These are phyloP conservation scores for Sericinus montela DNA, from an alignment of 2,888 invertebrate species.

Conservation along the genomic window DNA sequence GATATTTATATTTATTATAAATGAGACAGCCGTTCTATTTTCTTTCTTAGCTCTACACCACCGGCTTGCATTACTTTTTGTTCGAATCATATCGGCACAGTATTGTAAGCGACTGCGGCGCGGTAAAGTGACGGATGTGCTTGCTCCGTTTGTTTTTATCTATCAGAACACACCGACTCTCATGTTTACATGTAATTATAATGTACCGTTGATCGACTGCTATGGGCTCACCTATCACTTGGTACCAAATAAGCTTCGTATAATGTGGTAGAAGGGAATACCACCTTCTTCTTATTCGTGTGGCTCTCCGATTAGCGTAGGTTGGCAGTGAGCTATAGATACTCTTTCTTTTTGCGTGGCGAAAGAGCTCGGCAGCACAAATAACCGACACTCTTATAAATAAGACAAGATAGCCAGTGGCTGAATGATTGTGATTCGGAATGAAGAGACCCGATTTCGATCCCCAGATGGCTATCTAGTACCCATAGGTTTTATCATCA, in stretches of 20 bases:
- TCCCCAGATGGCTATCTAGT: too few species aligned
- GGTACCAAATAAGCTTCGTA: slow-evolving; percentile 11
- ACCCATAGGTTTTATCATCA: too few species aligned
- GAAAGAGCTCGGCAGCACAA: too few species aligned
- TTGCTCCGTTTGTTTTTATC: slow-evolving; percentile 1
- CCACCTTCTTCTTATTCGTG: too few species aligned
- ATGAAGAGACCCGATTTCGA: too few species aligned
- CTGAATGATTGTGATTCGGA: too few species aligned
- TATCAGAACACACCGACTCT: slow-evolving; percentile 1
- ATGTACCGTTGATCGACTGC: not conserved
- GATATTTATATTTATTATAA: too few species aligned
- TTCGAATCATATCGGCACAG: not conserved
- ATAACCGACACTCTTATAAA: too few species aligned
- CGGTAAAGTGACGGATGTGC: slow-evolving; percentile 9
- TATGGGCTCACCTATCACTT: slow-evolving; percentile 13
- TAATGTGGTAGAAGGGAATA: not conserved
- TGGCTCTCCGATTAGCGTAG: too few species aligned
- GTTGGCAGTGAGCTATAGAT: too few species aligned
- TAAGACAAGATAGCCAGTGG: too few species aligned
- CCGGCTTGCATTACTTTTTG: not conserved
- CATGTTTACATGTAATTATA: slow-evolving; percentile 18
- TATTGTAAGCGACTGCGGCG: slow-evolving; percentile 1
- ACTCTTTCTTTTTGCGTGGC: too few species aligned
- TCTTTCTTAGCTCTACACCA: not conserved
- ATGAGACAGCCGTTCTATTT: not conserved